A percentile compares a stretch with the other conserved stretches of the same genome.
phyloP scores from a whole-genome alignment of 30 jellyfish, hydroid and myxozoan genomes.

The Cassiopea xamachana region DNA sequence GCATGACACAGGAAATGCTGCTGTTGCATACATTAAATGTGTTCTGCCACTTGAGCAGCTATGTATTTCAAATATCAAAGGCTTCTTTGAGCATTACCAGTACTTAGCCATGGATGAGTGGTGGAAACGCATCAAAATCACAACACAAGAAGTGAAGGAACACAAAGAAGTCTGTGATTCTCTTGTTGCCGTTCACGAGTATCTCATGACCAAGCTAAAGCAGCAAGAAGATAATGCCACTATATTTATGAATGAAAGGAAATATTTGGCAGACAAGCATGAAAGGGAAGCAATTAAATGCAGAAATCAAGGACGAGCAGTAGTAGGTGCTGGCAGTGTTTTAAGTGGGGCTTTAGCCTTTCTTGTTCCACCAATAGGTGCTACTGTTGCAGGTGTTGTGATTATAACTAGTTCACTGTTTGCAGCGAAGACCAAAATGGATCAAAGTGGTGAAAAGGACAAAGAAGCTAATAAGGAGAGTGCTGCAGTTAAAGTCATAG shows the following conservation, averaged over 20 bases:
- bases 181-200: slow-evolving; percentile 49
- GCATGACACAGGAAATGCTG: slow-evolving; percentile 54
- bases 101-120: slow-evolving; percentile 42
- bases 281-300: slow-evolving; percentile 25
- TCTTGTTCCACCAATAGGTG: no score
- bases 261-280: slow-evolving; percentile 33
- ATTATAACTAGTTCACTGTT: no score
- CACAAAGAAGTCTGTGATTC: slow-evolving; percentile 58
- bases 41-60: slow-evolving; percentile 47
- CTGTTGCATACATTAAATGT: slow-evolving; percentile 36
- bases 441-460: background rate
- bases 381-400: no score
- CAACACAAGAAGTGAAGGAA: slow-evolving; percentile 17
- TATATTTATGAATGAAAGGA: slow-evolving; percentile 28
- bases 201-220: slow-evolving; percentile 19
- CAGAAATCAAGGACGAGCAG: no score
- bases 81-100: slow-evolving; percentile 35
- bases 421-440: slow-evolving; percentile 7
- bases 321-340: no score
- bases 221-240: slow-evolving; percentile 53
- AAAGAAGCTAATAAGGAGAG: background rate
- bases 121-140: slow-evolving; percentile 37
- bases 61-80: slow-evolving; percentile 23
- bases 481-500: background rate
- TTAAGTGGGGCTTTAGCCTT: no score